These are phyloP conservation scores for Drosophila mimetica DNA, from an alignment of 2,888 invertebrate species.

Conservation along the genomic window DNA sequence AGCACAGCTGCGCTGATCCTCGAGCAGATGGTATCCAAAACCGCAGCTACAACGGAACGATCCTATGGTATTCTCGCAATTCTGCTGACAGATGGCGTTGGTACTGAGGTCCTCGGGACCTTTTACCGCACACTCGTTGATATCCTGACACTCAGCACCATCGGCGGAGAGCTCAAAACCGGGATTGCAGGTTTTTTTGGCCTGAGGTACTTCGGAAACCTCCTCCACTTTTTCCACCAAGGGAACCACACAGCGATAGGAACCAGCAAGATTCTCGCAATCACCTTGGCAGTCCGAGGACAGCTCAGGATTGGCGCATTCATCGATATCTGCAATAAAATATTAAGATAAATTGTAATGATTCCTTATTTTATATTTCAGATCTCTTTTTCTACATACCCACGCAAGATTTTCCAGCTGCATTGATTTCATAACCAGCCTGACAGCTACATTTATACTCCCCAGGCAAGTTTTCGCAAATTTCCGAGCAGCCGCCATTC, in stretches of 20 bases:
- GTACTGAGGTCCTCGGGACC: constrained; percentile 82
- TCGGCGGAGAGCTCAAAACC: constrained; percentile 83
- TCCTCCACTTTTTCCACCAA: constrained; percentile 40
- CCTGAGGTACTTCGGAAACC: not conserved
- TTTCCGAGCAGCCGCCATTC: constrained; percentile 86
- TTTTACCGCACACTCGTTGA: constrained; percentile 94
- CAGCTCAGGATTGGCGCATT: constrained; percentile 86
- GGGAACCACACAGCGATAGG: constrained; percentile 85
- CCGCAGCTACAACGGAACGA: constrained; percentile 87
- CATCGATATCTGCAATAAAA: constrained; percentile 86
- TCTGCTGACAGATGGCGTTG: constrained; percentile 84
- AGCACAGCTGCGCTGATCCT: constrained; percentile 84
- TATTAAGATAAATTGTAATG: not conserved
- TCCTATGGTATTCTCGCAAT: constrained; percentile 87
- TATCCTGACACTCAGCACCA: constrained; percentile 87
- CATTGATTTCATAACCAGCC: constrained; percentile 85
- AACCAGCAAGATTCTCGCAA: constrained; percentile 88
- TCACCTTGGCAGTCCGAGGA: constrained; percentile 84
- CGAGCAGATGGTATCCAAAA: constrained; percentile 85
- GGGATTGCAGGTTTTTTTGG: constrained; percentile 83
- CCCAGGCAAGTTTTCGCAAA: constrained; percentile 86
- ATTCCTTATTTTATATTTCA: not conserved
- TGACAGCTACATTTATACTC: constrained; percentile 86
- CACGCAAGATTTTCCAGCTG: constrained; percentile 84
- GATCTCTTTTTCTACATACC: constrained; percentile 82